Conservation (phyloP, 2,797 vertebrate species). For the Tachyglossus aculeatus region DNA sequence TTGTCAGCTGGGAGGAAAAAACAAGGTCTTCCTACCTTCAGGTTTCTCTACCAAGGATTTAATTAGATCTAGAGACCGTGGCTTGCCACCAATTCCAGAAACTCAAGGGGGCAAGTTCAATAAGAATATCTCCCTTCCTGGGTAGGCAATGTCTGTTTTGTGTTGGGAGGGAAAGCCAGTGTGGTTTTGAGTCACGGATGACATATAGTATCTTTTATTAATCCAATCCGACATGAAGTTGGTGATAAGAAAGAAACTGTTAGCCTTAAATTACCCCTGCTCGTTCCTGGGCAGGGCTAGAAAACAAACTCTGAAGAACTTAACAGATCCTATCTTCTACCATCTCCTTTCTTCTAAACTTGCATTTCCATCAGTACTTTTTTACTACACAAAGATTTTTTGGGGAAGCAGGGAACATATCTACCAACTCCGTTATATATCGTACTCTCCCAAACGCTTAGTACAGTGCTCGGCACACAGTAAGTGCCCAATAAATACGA, state of each 20-base stretch:
- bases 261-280: not conserved
- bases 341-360: not conserved
- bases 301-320: not conserved
- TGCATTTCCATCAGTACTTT: too few relatives aligned
- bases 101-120: not conserved
- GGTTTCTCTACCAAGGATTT: not conserved
- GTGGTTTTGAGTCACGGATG: not conserved
- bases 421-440: too few relatives aligned
- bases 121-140: not conserved
- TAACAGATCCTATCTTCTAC: not conserved
- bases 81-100: not conserved
- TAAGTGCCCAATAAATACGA: too few relatives aligned
- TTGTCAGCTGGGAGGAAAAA: not conserved
- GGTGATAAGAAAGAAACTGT: not conserved
- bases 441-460: too few relatives aligned
- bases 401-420: too few relatives aligned
- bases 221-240: not conserved
- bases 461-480: too few relatives aligned
- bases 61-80: not conserved
- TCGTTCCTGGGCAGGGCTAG: not conserved
- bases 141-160: not conserved
- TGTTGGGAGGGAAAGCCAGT: not conserved
- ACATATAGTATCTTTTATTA: not conserved
- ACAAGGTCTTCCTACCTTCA: not conserved
- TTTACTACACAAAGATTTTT: too few relatives aligned